These are phyloP conservation scores for Meriones unguiculatus DNA, from an alignment of 2,113 vertebrate species.

Conservation along the genomic window DNA sequence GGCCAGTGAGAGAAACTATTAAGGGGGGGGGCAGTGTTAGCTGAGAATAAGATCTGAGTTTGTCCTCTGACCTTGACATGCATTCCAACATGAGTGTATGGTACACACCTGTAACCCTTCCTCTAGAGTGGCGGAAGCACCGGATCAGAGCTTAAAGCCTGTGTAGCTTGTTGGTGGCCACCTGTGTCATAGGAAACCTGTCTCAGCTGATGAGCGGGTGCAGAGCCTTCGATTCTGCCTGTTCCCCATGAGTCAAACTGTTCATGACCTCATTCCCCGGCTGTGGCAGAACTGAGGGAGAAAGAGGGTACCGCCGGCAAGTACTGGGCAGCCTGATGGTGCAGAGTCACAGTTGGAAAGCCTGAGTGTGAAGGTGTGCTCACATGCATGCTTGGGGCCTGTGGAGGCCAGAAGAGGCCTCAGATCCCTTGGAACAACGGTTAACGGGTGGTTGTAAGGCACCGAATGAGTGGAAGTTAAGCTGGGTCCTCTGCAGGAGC, in stretches of 20 bases:
- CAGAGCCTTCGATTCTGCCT: not conserved
- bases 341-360: not conserved
- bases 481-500: not conserved
- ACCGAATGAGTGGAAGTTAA: not conserved
- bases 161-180: not conserved
- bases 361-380: not conserved
- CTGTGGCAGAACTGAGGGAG: not conserved
- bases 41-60: not conserved
- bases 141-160: not conserved
- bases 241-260: not conserved
- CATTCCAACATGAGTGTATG: no score
- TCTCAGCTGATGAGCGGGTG: not conserved
- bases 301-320: not conserved
- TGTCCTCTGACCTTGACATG: not conserved
- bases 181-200: not conserved
- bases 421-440: not conserved
- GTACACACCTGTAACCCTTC: not conserved
- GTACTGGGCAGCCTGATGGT: not conserved
- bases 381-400: not conserved
- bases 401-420: not conserved
- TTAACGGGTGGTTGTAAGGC: not conserved
- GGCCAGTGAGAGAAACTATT: not conserved
- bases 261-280: not conserved
- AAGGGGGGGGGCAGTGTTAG: not conserved
- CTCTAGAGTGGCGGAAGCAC: not conserved